phyloP scores from a whole-genome alignment of 2,888 invertebrate genomes.

The Polymixis flavicincta region DNA sequence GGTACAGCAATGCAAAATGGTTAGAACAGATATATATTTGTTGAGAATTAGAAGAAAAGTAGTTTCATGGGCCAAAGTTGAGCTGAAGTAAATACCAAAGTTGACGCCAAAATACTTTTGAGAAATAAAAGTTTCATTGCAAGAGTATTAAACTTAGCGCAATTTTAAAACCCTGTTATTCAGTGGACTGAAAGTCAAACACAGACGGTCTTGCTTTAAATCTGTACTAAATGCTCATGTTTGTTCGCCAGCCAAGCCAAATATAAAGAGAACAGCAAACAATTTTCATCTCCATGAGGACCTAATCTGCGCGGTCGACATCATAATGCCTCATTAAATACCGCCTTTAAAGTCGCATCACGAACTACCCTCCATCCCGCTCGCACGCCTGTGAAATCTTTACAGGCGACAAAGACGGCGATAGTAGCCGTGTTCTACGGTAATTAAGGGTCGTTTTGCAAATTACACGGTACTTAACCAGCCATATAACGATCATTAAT shows the following conservation, averaged over 20 bases:
- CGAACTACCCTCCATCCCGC: slow-evolving; percentile 76
- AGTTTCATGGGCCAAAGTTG: not conserved
- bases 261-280: slow-evolving; percentile 88
- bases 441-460: slow-evolving; percentile 94
- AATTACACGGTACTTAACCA: slow-evolving; percentile 94
- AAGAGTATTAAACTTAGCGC: slow-evolving; percentile 37
- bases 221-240: slow-evolving; percentile 77
- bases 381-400: slow-evolving; percentile 69
- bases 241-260: slow-evolving; percentile 82
- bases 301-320: slow-evolving; percentile 89
- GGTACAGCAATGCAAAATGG: not conserved
- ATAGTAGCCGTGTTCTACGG: slow-evolving; percentile 88
- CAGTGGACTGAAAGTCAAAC: slow-evolving; percentile 64
- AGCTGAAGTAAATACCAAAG: not conserved
- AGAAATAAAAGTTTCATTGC: slow-evolving; percentile 26
- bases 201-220: slow-evolving; percentile 65
- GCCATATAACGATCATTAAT: slow-evolving; percentile 93
- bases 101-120: slow-evolving; percentile 8
- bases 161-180: slow-evolving; percentile 60
- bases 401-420: slow-evolving; percentile 80
- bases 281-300: slow-evolving; percentile 85
- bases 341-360: slow-evolving; percentile 85
- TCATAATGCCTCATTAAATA: slow-evolving; percentile 90
- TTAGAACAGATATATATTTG: not conserved
- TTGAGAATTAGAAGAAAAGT: not conserved